Base-by-base conservation (phyloP, 2,888 invertebrate species). In the Aproaerema taeniolella region DNA sequence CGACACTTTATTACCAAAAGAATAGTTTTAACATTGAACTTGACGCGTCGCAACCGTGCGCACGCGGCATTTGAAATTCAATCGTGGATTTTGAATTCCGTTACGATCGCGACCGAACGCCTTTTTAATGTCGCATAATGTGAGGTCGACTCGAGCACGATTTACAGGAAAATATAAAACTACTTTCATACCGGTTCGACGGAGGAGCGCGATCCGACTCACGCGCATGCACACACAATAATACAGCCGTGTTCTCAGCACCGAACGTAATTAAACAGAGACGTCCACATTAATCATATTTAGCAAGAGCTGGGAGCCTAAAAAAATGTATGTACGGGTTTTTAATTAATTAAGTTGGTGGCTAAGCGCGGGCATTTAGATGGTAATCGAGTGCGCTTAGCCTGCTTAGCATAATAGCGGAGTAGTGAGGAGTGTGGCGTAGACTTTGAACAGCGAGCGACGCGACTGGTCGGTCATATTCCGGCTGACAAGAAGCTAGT, bases 21-120 rank as follows among this genome's bases (percentile, higher is more conserved):
- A n/a, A n/a, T n/a, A n/a, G n/a, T n/a, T 29, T 29, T 17, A 14
- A 29, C 47, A 46, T 49, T 53, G 47, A 50, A 52, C 47, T 50
- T 46, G 48, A 20, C 12, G 30, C 41, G 28, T 12, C 26, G 2
- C 3, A 11, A 29, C n/a, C 9, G 16, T 15, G 31, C 16, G 12
- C 29, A 38, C 31, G 39, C 31, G 33, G 14, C 39, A 52, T 52
- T 52, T 52, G 47, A 44, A 50, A 52, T 43, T 53, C 50, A 53
- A 53, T 52, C 28, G 25, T 7, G 26, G 12, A 11, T 29, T 36
- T 24, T 28, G 9, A 28, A 36, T 36, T 36, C 36, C n/a, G 36
- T 29, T n/a, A n/a, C n/a, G n/a, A n/a, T n/a, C n/a, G n/a, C n/a
- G 26, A 26, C 8, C 26, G 26, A 26, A 5, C 20, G 8, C 20